Percentiles rank a stretch among this genome's conserved stretches.
Evolutionary conservation across 2,888 invertebrate species (phyloP).

Genomic region (Acanthosoma haemorrhoidale): DNA sequence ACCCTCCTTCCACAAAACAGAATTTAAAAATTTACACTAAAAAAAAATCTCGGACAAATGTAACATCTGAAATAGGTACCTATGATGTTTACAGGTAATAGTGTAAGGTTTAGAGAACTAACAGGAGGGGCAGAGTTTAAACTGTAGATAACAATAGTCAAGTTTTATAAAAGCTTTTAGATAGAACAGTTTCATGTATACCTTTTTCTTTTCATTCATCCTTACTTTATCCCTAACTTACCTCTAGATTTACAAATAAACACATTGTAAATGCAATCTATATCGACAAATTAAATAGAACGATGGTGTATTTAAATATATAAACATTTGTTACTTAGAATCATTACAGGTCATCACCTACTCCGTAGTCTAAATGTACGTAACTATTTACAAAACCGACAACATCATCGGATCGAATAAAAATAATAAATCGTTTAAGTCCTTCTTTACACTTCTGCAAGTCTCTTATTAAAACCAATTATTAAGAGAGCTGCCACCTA

Average conservation of each 20-base stretch:
- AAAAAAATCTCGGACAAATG: neutral
- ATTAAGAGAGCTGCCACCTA: constrained; percentile 14
- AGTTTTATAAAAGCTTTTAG: constrained; percentile 9
- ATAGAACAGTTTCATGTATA: neutral
- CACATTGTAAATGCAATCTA: constrained; percentile 26
- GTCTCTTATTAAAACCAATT: neutral
- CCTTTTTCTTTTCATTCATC: constrained; percentile 11
- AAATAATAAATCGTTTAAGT: constrained; percentile 7
- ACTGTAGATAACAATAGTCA: constrained; percentile 3
- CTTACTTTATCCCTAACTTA: constrained; percentile 22
- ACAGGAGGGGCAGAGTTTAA: neutral
- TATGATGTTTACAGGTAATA: neutral
- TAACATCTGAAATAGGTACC: neutral
- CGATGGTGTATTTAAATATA: constrained; percentile 30
- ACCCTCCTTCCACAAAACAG: constrained; percentile 12
- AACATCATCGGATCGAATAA: neutral
- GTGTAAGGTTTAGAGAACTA: neutral
- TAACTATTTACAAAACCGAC: constrained; percentile 24
- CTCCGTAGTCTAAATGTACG: constrained; percentile 26
- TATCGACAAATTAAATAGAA: constrained; percentile 30
- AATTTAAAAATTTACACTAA: neutral
- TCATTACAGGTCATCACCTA: constrained; percentile 23
- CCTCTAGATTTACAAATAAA: constrained; percentile 27
- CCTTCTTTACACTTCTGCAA: constrained; percentile 3
- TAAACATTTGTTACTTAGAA: constrained; percentile 24